Percentiles rank a stretch among this genome's conserved stretches.
These are phyloP conservation scores for Seriola dumerili DNA, from an alignment of 2,113 vertebrate genomes.

Conservation along the genomic window DNA sequence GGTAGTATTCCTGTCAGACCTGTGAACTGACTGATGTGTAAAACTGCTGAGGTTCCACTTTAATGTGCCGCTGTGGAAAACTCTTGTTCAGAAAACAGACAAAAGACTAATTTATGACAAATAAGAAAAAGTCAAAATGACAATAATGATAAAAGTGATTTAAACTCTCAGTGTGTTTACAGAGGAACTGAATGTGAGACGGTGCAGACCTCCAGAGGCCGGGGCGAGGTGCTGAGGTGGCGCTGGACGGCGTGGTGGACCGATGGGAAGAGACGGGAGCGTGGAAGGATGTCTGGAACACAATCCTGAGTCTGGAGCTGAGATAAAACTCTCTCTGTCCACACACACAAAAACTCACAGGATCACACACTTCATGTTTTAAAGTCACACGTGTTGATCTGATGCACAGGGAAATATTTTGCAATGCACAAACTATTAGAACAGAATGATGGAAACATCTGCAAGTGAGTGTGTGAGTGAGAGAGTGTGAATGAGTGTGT, in stretches of 20 bases:
- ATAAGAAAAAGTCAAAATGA: too few relatives aligned
- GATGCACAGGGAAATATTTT: not conserved
- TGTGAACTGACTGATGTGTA: too few relatives aligned
- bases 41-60: too few relatives aligned
- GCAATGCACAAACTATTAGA: not conserved
- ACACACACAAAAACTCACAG: not conserved
- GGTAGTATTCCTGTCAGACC: too few relatives aligned
- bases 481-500: too few relatives aligned
- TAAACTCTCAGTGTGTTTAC: too few relatives aligned
- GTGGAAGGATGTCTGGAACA: constrained; percentile 76
- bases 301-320: constrained; percentile 83
- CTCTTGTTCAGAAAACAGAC: too few relatives aligned
- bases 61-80: too few relatives aligned
- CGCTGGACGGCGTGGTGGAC: constrained; percentile 86
- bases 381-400: not conserved
- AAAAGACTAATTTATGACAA: too few relatives aligned
- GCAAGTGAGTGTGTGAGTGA: too few relatives aligned
- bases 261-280: constrained; percentile 85
- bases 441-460: too few relatives aligned
- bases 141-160: too few relatives aligned
- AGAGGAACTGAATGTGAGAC: not conserved
- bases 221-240: constrained; percentile 38
- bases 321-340: constrained; percentile 77
- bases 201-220: constrained; percentile 26
- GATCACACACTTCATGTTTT: not conserved